A percentile compares a stretch with the other conserved stretches of the same genome.
phyloP scores from a whole-genome alignment of 2,797 vertebrate species.

The Phalanger gymnotis region DNA sequence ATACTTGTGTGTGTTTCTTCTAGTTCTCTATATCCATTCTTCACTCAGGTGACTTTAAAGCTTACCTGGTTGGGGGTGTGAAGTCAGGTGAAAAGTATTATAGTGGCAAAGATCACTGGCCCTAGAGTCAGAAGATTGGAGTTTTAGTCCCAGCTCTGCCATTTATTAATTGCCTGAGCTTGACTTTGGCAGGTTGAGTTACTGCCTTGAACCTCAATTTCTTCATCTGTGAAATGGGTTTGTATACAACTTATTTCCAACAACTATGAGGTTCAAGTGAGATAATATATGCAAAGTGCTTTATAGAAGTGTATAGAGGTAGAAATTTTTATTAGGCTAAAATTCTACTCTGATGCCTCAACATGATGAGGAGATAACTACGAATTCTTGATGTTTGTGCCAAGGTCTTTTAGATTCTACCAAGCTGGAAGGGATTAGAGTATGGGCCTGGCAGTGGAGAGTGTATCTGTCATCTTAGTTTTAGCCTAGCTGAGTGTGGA shows the following conservation, averaged over 20 bases:
- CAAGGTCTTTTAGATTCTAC: neutral
- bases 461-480: neutral
- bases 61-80: neutral
- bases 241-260: neutral
- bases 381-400: neutral
- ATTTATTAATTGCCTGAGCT: neutral
- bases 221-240: neutral
- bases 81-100: neutral
- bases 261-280: neutral
- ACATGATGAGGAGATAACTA: neutral
- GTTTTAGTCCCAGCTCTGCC: neutral
- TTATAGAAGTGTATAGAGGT: neutral
- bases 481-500: neutral
- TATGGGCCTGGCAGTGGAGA: neutral
- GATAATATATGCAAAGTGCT: neutral
- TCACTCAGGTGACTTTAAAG: neutral
- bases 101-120: neutral
- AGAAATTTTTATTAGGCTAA: neutral
- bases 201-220: neutral
- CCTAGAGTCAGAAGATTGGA: neutral
- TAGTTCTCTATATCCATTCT: neutral
- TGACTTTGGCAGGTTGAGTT: neutral
- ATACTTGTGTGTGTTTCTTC: neutral
- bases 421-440: neutral
- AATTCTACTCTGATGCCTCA: neutral